phyloP scores from a whole-genome alignment of 2,113 vertebrate species.

The Leptocoma aspasia region DNA sequence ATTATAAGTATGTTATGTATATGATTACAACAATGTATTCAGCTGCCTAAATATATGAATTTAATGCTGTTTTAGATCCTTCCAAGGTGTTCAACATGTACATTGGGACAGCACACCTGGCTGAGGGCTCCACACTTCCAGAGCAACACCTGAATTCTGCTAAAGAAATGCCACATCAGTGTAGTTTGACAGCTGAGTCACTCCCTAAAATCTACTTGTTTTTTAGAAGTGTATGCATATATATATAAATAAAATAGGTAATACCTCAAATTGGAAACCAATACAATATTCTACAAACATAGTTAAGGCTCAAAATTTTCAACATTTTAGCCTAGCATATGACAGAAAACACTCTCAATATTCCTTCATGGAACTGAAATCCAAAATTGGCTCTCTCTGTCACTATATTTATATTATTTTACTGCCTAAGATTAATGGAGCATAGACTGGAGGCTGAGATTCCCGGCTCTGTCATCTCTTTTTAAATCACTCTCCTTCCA shows the following conservation, averaged over 20 bases:
- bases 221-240: neutral
- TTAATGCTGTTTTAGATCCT: neutral
- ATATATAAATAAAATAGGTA: accelerated
- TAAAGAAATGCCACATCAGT: neutral
- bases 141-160: neutral
- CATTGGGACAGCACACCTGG: neutral
- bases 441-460: neutral
- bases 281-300: neutral
- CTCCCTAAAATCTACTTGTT: neutral
- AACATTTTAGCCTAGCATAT: neutral
- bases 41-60: neutral
- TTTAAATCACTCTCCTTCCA: neutral
- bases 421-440: neutral
- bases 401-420: neutral
- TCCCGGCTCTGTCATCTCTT: neutral
- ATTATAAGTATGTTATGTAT: neutral
- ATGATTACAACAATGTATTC: neutral
- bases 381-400: neutral
- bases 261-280: neutral
- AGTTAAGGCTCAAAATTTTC: neutral
- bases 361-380: neutral
- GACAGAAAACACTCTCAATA: neutral
- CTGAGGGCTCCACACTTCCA: neutral
- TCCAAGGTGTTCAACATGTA: neutral
- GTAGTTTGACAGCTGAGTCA: neutral